phyloP scores from a whole-genome alignment of 2,797 vertebrate genomes.

The Sebastiscus tertius region DNA sequence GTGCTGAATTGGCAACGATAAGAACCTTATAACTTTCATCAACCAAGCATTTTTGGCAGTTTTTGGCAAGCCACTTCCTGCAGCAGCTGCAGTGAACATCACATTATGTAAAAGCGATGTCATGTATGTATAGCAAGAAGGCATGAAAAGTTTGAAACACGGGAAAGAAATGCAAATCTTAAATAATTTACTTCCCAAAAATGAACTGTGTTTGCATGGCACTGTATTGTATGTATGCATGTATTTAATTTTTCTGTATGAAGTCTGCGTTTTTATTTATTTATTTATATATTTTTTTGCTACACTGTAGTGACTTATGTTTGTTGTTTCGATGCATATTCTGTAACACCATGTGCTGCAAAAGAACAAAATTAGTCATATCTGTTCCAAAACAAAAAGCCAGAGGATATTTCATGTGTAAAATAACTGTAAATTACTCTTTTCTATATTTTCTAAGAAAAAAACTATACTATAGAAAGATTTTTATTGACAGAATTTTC shows the following conservation, averaged over 20 bases:
- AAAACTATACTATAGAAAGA: slow-evolving; percentile 70
- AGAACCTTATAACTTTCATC: slow-evolving; percentile 18
- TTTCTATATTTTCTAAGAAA: slow-evolving; percentile 84
- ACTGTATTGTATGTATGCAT: slow-evolving; percentile 85
- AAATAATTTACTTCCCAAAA: slow-evolving; percentile 79
- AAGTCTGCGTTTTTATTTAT: slow-evolving; percentile 45
- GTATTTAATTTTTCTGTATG: slow-evolving; percentile 77
- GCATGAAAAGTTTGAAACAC: slow-evolving; percentile 79
- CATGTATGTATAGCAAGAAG: slow-evolving; percentile 79
- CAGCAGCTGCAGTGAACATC: slow-evolving; percentile 48
- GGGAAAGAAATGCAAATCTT: slow-evolving; percentile 77
- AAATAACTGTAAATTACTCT: slow-evolving; percentile 82
- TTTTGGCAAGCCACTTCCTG: slow-evolving; percentile 26
- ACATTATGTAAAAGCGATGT: slow-evolving; percentile 73
- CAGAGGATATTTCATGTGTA: slow-evolving; percentile 81
- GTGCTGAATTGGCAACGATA: slow-evolving; percentile 25
- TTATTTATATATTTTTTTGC: slow-evolving; percentile 50
- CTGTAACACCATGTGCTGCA: slow-evolving; percentile 78
- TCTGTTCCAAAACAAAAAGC: slow-evolving; percentile 76
- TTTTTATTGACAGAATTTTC: slow-evolving; percentile 80
- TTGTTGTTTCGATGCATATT: slow-evolving; percentile 79
- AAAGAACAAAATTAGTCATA: slow-evolving; percentile 69
- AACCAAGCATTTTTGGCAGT: slow-evolving; percentile 17
- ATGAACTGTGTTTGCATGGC: slow-evolving; percentile 84
- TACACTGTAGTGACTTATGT: slow-evolving; percentile 69